A percentile compares a stretch with the other conserved stretches of the same genome.
These are phyloP conservation scores for Troglohyphantes excavatus DNA, from an alignment of 2,888 invertebrate species.

Conservation along the genomic window DNA sequence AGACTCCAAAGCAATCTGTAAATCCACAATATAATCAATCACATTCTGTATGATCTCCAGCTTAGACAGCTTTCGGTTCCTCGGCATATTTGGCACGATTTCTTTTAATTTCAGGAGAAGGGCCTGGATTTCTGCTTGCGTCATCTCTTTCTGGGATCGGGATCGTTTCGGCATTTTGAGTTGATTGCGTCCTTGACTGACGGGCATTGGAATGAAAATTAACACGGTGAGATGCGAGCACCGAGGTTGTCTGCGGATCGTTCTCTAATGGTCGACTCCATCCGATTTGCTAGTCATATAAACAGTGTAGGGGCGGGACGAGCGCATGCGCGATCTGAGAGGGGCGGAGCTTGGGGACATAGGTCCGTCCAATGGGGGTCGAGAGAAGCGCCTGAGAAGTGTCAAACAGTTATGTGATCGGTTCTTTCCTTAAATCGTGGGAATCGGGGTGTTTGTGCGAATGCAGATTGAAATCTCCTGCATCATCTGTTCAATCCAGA, in stretches of 20 bases:
- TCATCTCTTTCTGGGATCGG: constrained; percentile 55
- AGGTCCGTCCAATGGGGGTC: constrained; percentile 39
- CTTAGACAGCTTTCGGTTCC: constrained; percentile 94
- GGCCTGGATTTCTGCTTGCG: constrained; percentile 92
- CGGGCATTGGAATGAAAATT: constrained; percentile 22
- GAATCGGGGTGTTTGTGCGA: constrained; percentile 18
- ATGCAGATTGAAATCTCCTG: constrained; percentile 1
- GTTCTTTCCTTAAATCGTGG: not conserved
- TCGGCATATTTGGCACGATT: constrained; percentile 96
- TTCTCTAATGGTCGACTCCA: constrained; percentile 14
- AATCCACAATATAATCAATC: constrained; percentile 97
- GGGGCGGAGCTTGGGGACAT: constrained; percentile 41
- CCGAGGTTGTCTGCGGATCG: not conserved
- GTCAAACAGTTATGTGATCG: constrained; percentile 25
- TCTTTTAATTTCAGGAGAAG: constrained; percentile 95
- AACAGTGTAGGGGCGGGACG: constrained; percentile 32
- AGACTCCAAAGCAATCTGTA: constrained; percentile 94
- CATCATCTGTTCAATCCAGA: not conserved
- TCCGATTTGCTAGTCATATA: not conserved
- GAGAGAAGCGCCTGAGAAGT: not conserved
- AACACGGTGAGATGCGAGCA: not conserved
- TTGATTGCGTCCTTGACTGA: not conserved
- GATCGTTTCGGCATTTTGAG: constrained; percentile 14
- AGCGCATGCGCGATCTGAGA: constrained; percentile 31
- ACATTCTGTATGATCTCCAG: constrained; percentile 97